Conservation (phyloP, 2,113 vertebrate genomes). For the Psammodynastes pulverulentus region DNA sequence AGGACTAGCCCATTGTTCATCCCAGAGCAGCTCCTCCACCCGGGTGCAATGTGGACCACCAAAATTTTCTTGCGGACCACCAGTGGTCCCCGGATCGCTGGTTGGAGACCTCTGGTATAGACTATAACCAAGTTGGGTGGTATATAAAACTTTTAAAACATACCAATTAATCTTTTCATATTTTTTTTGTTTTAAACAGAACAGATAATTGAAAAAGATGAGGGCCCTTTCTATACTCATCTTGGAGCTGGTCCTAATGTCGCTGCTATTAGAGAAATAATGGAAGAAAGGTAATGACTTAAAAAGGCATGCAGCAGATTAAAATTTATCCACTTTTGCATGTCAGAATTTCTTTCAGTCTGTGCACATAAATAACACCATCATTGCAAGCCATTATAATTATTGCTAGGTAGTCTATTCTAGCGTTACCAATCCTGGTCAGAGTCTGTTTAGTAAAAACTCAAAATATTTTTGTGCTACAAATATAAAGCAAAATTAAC, state of each 20-base stretch:
- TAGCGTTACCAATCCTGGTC: conserved; percentile 62
- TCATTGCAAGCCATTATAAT: conserved; percentile 69
- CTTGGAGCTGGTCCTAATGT: conserved; percentile 93
- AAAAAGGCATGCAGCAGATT: conserved; percentile 70
- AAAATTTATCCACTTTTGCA: conserved; percentile 69
- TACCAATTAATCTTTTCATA: conserved; percentile 68
- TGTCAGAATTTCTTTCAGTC: conserved; percentile 67
- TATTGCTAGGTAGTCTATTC: conserved; percentile 63
- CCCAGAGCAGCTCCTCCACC: no score
- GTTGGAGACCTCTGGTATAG: no score
- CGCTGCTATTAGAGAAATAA: conserved; percentile 87
- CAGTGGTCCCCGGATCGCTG: no score
- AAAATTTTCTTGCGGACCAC: no score
- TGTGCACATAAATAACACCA: conserved; percentile 69
- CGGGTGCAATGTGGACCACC: no score
- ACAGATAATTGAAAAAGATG: conserved; percentile 98
- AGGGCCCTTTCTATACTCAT: conserved; percentile 98
- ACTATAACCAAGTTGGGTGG: background rate
- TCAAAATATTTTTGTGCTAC: background rate
- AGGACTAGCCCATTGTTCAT: no score
- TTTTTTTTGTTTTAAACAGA: conserved; percentile 81
- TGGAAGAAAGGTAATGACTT: conserved; percentile 92
- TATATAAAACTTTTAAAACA: conserved; percentile 22
- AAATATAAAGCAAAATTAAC: background rate
- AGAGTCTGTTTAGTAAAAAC: conserved; percentile 37